phyloP scores from a whole-genome alignment of 2,888 invertebrate species.

The Cerceris rybyensis region DNA sequence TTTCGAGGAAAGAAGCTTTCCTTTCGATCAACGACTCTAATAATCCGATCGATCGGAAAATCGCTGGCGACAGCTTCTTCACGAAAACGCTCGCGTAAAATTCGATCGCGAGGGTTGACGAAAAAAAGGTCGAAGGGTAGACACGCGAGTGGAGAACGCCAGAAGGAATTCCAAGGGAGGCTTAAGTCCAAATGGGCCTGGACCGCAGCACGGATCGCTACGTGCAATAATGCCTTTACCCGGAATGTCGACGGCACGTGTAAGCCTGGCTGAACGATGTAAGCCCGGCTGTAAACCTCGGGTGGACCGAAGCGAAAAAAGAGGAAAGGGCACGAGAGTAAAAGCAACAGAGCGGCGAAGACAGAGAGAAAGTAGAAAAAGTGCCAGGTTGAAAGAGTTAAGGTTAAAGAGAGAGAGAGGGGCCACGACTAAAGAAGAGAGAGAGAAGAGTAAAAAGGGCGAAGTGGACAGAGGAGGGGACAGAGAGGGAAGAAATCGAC shows the following conservation, averaged over 20 bases:
- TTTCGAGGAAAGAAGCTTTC: conserved; percentile 1
- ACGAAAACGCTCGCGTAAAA: neutral
- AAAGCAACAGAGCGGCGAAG: conserved; percentile 47
- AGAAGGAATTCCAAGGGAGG: conserved; percentile 41
- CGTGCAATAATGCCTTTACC: conserved; percentile 55
- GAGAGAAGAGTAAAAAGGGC: neutral
- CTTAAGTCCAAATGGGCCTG: conserved; percentile 51
- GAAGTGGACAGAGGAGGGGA: conserved; percentile 6
- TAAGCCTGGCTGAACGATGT: conserved; percentile 62
- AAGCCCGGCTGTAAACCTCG: conserved; percentile 72
- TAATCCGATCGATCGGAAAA: conserved; percentile 18
- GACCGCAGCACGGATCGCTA: conserved; percentile 49
- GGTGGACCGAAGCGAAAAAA: conserved; percentile 58
- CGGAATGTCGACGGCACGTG: conserved; percentile 55
- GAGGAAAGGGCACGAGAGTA: conserved; percentile 39
- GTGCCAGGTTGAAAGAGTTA: neutral
- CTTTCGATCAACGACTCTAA: conserved; percentile 13
- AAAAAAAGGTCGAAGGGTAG: neutral
- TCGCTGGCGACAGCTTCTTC: conserved; percentile 13
- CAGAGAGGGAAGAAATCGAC: conserved; percentile 64
- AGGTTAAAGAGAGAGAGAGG: neutral
- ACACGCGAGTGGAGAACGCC: conserved; percentile 19
- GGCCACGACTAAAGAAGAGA: neutral
- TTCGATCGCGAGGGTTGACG: neutral
- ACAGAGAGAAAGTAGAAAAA: conserved; percentile 14